These are phyloP conservation scores for Dascillus cervinus DNA, from an alignment of 2,888 invertebrate genomes.

Conservation along the genomic window DNA sequence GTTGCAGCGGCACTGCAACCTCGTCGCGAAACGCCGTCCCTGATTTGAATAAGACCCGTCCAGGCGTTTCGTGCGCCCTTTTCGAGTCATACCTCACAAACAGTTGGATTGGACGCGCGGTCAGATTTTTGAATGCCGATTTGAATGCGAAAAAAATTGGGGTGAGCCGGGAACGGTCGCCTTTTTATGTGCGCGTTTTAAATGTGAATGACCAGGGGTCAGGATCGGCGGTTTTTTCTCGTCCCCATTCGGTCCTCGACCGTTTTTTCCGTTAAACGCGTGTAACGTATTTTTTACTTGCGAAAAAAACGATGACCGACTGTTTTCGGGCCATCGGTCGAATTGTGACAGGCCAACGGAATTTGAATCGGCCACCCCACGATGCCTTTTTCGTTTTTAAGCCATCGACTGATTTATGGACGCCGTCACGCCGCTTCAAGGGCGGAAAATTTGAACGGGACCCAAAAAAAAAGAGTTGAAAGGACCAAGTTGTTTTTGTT, in stretches of 20 bases:
- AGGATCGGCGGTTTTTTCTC: conserved; percentile 10
- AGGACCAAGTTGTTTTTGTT: too few relatives aligned
- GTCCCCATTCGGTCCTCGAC: conserved; percentile 4
- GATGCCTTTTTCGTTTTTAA: too few relatives aligned
- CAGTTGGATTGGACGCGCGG: conserved; percentile 6
- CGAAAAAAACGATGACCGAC: too few relatives aligned
- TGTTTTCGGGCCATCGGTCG: too few relatives aligned
- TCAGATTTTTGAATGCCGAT: conserved; percentile 12
- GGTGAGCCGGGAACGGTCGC: conserved; percentile 3
- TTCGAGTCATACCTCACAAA: conserved; percentile 7
- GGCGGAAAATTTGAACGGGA: too few relatives aligned
- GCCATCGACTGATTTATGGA: too few relatives aligned
- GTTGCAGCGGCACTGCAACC: conserved; percentile 5
- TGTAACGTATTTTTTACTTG: conserved; percentile 14
- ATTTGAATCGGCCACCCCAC: too few relatives aligned
- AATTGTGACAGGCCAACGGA: too few relatives aligned
- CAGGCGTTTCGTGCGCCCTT: conserved; percentile 7
- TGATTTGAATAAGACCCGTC: conserved; percentile 9
- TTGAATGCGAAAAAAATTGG: conserved; percentile 16
- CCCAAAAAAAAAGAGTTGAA: too few relatives aligned
- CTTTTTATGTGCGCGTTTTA: conserved; percentile 7
- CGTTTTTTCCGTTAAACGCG: conserved; percentile 14
- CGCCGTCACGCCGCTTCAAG: too few relatives aligned
- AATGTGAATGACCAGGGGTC: conserved; percentile 13
- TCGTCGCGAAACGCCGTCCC: conserved; percentile 10